Evolutionary conservation across 2,113 vertebrate genomes (phyloP), one percentile per base, ranked within the genome.

Genomic region (Bostrychus sinensis): DNA sequence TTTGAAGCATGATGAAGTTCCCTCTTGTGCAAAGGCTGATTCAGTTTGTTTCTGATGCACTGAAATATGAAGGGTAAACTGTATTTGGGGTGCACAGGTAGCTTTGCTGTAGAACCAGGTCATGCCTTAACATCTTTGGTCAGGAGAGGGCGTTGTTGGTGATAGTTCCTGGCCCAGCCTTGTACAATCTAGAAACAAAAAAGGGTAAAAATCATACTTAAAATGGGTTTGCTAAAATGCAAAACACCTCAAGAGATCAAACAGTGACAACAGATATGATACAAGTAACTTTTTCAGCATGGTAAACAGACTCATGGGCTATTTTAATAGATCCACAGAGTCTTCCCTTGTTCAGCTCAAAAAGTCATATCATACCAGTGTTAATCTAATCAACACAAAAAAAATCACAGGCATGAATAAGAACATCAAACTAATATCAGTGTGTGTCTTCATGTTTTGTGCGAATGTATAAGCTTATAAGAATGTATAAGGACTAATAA

Each of bases 131-230:
- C 75, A 34, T 93, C 86, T 69, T 95, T 94, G 76, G 90, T 57
- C 17, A 92, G 89, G 0, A 92, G 91, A 77, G 93, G 88, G 32
- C 88, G 89, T 17, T 85, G 90, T 70, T 95, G 90, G 0, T 94
- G 94, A 66, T 93, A 93, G 7, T 88, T 66, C 64, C 89, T 91
- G 22, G 91, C 92, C 95, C 94, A 96, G 37, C 93, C 85, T 0
- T 92, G 93, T 11, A 93, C 84, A 81, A 95, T 89, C 95, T 96
- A 88, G 19, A 41, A 62, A 67, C 5, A 70, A 1, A 45, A 37
- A 62, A 56, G n/a, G 9, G 20, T 13, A 11, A 66, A 19, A 43
- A n/a, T n/a, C n/a, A n/a, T 16, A 39, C 3, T 39, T 39, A 13
- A 39, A 12, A 4, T 3, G 30, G 5, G 37, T 39, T 39, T 39